Conservation (phyloP, 2,797 vertebrate genomes). For the Lacerta viridis region DNA sequence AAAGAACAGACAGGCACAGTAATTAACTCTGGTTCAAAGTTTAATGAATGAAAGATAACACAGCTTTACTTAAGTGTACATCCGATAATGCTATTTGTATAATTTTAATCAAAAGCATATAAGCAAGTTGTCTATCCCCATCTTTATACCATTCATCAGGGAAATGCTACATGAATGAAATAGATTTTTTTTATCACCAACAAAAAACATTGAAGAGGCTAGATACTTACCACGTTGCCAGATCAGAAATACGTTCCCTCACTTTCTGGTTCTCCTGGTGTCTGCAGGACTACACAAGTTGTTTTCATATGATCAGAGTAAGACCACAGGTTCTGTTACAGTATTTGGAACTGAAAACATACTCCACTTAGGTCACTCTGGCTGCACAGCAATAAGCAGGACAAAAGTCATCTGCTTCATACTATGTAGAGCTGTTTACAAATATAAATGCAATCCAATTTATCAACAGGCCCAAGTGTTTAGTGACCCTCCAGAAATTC, state of each 20-base stretch:
- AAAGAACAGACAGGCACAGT: slow-evolving; percentile 17
- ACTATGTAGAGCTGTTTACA: slow-evolving; percentile 5
- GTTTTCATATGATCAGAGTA: slow-evolving; percentile 28
- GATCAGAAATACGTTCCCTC: slow-evolving; percentile 24
- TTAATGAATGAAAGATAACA: slow-evolving; percentile 43
- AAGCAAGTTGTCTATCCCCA: neutral
- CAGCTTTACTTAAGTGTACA: slow-evolving; percentile 17
- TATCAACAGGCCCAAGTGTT: neutral
- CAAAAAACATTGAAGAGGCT: neutral
- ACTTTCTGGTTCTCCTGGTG: slow-evolving; percentile 29
- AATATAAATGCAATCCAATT: neutral
- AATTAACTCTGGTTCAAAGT: neutral
- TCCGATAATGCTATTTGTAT: neutral
- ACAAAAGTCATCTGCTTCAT: slow-evolving; percentile 1
- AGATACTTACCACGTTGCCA: slow-evolving; percentile 42
- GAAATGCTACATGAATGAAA: slow-evolving; percentile 21
- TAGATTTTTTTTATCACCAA: neutral
- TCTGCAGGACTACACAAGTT: slow-evolving; percentile 40
- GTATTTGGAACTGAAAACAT: neutral
- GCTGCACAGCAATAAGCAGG: neutral
- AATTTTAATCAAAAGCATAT: neutral
- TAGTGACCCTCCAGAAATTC: neutral
- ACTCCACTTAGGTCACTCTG: slow-evolving; percentile 1
- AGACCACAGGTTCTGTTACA: slow-evolving; percentile 9
- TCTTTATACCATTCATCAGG: slow-evolving; percentile 13